phyloP scores from a whole-genome alignment of 1,140 invertebrate species.

The Oreohelix idahoensis region DNA sequence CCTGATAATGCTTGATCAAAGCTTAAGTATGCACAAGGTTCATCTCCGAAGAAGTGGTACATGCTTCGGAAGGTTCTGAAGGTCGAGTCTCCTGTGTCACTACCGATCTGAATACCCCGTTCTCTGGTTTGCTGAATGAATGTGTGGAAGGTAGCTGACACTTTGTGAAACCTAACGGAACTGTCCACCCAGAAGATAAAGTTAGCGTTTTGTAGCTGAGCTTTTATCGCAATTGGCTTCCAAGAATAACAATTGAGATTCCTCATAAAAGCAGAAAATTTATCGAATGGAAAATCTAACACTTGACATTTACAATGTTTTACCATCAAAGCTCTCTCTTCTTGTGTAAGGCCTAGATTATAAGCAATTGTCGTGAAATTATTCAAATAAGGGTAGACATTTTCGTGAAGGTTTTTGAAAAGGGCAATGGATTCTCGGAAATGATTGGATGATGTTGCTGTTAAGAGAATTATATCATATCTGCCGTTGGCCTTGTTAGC shows the following conservation, averaged over 20 bases:
- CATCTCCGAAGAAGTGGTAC: constrained; percentile 37
- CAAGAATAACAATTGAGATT: constrained; percentile 19
- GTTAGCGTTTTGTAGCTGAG: neutral
- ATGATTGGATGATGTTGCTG: constrained; percentile 33
- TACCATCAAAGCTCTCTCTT: constrained; percentile 5
- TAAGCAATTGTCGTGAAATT: constrained; percentile 23
- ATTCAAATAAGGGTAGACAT: constrained; percentile 18
- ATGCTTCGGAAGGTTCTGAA: constrained; percentile 22
- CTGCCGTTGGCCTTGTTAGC: neutral
- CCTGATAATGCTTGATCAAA: neutral
- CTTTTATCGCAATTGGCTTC: constrained; percentile 23
- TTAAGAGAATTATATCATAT: constrained; percentile 26
- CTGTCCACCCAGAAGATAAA: constrained; percentile 23
- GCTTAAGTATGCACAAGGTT: constrained; percentile 23
- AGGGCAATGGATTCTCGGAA: constrained; percentile 32
- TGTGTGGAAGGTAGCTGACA: neutral
- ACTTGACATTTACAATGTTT: constrained; percentile 23
- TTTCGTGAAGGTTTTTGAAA: constrained; percentile 16
- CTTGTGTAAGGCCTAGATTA: constrained; percentile 12
- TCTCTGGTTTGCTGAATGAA: neutral
- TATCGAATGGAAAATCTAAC: constrained; percentile 25
- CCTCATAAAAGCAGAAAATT: constrained; percentile 1
- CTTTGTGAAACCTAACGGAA: constrained; percentile 9
- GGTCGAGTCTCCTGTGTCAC: neutral
- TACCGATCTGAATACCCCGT: neutral